Percentiles rank a stretch among this genome's conserved stretches.
phyloP scores from a whole-genome alignment of 2,797 vertebrate species.

The Pangasius djambal region DNA sequence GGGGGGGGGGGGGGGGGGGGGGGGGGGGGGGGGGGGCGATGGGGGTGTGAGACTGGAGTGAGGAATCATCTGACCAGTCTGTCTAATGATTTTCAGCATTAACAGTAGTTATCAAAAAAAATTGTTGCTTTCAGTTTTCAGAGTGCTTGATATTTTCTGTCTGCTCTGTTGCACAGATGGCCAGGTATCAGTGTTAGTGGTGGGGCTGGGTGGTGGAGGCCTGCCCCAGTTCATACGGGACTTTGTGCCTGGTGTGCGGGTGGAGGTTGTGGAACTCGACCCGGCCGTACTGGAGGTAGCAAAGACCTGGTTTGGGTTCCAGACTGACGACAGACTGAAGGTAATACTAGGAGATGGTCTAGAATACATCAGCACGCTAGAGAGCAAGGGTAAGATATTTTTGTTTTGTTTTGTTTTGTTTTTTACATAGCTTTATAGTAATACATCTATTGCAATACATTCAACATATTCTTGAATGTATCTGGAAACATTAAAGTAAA shows the following conservation, averaged over 20 bases:
- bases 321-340: conserved; percentile 78
- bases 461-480: background rate
- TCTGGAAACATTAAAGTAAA: background rate
- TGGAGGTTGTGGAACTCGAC: conserved; percentile 91
- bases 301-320: conserved; percentile 87
- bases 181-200: conserved; percentile 79
- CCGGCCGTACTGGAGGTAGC: conserved; percentile 87
- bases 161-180: conserved; percentile 68
- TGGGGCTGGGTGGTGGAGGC: conserved; percentile 91
- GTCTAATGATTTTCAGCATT: background rate
- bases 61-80: background rate
- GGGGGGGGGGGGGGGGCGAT: background rate
- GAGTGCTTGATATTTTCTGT: background rate
- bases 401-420: background rate
- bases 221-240: conserved; percentile 91
- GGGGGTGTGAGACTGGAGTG: too few species aligned
- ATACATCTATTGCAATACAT: background rate
- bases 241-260: conserved; percentile 75
- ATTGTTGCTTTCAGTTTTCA: background rate
- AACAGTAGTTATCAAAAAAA: background rate
- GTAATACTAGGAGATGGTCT: conserved; percentile 73
- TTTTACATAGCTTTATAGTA: background rate
- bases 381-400: conserved; percentile 65
- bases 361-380: conserved; percentile 64
- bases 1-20: background rate